These are phyloP conservation scores for Ophion ellenae DNA, from an alignment of 2,888 invertebrate species.

Conservation along the genomic window DNA sequence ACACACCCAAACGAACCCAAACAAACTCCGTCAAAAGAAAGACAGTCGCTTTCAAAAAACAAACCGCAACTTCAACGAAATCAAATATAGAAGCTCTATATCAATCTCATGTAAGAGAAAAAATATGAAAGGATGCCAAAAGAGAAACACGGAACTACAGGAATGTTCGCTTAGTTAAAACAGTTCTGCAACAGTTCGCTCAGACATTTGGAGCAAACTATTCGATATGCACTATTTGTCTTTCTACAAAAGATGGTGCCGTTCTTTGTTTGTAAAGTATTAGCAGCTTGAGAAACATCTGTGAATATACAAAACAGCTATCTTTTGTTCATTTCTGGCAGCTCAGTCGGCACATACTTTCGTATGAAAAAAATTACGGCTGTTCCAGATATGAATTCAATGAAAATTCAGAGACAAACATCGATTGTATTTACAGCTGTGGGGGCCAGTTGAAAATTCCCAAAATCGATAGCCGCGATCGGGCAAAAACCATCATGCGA, in stretches of 20 bases:
- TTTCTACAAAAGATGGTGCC: neutral
- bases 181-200: neutral
- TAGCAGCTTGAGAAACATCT: neutral
- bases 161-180: neutral
- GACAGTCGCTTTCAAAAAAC: too few species aligned
- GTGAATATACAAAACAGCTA: neutral
- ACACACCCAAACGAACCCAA: too few species aligned
- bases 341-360: neutral
- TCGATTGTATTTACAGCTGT: neutral
- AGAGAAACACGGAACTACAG: neutral
- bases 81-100: too few species aligned
- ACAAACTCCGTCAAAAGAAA: too few species aligned
- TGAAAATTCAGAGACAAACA: neutral
- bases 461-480: too few species aligned
- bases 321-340: neutral
- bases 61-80: too few species aligned
- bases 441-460: too few species aligned
- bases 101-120: too few species aligned
- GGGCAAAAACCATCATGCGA: too few species aligned
- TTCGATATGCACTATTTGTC: neutral
- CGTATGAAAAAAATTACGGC: neutral
- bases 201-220: neutral
- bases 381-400: neutral
- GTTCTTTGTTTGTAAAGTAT: neutral
- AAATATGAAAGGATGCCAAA: too few species aligned